Conservation (phyloP, 2,888 invertebrate genomes). For the Euplagia quadripunctaria region DNA sequence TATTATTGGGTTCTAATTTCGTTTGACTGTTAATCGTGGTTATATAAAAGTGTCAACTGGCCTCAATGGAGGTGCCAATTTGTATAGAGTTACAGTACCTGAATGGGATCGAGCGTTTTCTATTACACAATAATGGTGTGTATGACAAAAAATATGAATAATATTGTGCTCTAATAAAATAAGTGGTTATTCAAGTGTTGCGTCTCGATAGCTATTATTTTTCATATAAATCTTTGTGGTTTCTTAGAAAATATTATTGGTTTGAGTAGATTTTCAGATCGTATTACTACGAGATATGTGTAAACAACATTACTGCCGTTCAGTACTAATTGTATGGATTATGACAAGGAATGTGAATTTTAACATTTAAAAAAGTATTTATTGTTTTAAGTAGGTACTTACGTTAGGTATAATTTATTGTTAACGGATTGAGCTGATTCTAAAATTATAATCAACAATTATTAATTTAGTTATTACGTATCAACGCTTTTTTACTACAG, state of each 20-base stretch:
- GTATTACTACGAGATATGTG: constrained; percentile 25
- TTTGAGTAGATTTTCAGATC: constrained; percentile 44
- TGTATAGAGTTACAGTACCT: constrained; percentile 78
- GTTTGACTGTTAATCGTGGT: constrained; percentile 84
- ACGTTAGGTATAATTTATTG: no score
- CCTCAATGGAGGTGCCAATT: constrained; percentile 83
- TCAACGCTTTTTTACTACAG: background rate
- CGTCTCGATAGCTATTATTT: constrained; percentile 51
- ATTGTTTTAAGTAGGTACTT: background rate
- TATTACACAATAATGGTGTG: constrained; percentile 70
- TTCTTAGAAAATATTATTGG: constrained; percentile 54
- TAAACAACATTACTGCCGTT: constrained; percentile 1
- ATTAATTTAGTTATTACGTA: no score
- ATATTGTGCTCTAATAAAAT: constrained; percentile 70
- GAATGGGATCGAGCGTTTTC: constrained; percentile 69
- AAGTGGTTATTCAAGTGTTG: constrained; percentile 71
- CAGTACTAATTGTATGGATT: background rate
- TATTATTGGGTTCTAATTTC: constrained; percentile 88
- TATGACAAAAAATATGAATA: constrained; percentile 65
- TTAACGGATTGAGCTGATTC: background rate
- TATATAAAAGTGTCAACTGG: constrained; percentile 84
- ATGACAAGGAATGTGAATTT: background rate
- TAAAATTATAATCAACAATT: background rate
- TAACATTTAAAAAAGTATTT: background rate
- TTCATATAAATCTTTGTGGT: constrained; percentile 24